Evolutionary conservation across 2,888 invertebrate genomes (phyloP).

Genomic region (Icerya purchasi): DNA sequence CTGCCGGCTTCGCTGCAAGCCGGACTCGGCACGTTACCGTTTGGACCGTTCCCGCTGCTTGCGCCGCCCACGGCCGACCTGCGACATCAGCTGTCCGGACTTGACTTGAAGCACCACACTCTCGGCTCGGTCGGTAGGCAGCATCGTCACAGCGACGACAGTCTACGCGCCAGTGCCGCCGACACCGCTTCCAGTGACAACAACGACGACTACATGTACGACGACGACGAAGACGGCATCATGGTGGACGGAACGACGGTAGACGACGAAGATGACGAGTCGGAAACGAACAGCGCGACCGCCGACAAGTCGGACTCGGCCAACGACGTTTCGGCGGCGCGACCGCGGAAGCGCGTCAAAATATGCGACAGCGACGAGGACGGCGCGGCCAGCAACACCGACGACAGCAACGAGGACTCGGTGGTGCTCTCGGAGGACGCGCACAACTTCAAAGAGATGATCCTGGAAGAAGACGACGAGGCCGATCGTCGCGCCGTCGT

Average conservation of each 20-base stretch:
- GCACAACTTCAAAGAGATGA: slow-evolving; percentile 31
- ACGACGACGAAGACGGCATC: slow-evolving; percentile 53
- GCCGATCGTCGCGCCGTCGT: slow-evolving; percentile 32
- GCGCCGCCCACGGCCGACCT: slow-evolving; percentile 32
- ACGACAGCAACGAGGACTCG: slow-evolving; percentile 6
- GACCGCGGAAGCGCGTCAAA: neutral
- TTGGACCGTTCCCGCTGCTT: slow-evolving; percentile 54
- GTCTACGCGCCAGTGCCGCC: slow-evolving; percentile 24
- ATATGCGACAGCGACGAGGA: slow-evolving; percentile 10
- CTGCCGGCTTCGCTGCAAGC: slow-evolving; percentile 48
- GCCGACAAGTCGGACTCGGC: neutral
- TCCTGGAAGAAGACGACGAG: slow-evolving; percentile 33
- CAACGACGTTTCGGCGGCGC: neutral
- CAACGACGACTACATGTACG: slow-evolving; percentile 20
- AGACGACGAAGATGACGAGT: slow-evolving; percentile 10
- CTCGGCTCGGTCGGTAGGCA: slow-evolving; percentile 8
- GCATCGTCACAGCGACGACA: slow-evolving; percentile 29
- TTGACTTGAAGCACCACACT: slow-evolving; percentile 38
- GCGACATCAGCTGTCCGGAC: slow-evolving; percentile 29
- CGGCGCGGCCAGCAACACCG: neutral
- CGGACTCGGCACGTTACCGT: slow-evolving; percentile 48
- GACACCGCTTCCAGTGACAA: slow-evolving; percentile 26
- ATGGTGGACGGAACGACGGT: slow-evolving; percentile 45
- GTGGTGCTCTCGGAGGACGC: slow-evolving; percentile 9
- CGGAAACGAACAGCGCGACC: neutral